A percentile compares a stretch with the other conserved stretches of the same genome.
phyloP scores from a whole-genome alignment of 2,797 vertebrate genomes.

The Podarcis lilfordi region DNA sequence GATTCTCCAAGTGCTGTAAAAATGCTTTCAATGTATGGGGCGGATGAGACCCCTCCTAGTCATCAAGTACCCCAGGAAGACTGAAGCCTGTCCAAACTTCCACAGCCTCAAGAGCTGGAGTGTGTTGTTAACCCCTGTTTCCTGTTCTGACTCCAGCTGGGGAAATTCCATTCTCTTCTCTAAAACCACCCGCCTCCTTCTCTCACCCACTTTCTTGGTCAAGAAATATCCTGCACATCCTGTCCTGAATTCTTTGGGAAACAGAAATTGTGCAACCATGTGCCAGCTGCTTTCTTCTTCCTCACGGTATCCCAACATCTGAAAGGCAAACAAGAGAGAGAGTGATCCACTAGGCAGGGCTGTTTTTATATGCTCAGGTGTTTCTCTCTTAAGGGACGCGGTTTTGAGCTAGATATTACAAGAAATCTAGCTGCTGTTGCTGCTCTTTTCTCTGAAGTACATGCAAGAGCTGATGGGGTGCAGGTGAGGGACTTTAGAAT shows the following conservation, averaged over 20 bases:
- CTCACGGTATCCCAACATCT: background rate
- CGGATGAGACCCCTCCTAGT: background rate
- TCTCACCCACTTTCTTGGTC: background rate
- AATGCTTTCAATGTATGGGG: too few species aligned
- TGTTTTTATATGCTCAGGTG: background rate
- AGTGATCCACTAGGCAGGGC: background rate
- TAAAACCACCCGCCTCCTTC: background rate
- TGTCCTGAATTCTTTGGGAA: background rate
- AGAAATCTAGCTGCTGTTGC: background rate
- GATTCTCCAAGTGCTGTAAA: too few species aligned
- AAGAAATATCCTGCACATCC: background rate
- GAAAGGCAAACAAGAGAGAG: too few species aligned
- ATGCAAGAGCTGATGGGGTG: background rate
- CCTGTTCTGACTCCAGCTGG: constrained; percentile 9
- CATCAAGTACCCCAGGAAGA: background rate
- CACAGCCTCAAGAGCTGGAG: background rate
- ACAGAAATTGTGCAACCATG: background rate
- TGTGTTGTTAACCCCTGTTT: background rate
- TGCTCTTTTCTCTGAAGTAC: background rate
- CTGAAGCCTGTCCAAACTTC: background rate
- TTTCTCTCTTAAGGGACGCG: background rate
- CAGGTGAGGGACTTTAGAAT: background rate
- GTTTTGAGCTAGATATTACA: background rate
- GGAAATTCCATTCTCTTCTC: constrained; percentile 7
- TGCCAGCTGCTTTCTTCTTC: background rate